Conservation (phyloP, 2,888 invertebrate genomes). For the Sceliomorpha sp. region DNA sequence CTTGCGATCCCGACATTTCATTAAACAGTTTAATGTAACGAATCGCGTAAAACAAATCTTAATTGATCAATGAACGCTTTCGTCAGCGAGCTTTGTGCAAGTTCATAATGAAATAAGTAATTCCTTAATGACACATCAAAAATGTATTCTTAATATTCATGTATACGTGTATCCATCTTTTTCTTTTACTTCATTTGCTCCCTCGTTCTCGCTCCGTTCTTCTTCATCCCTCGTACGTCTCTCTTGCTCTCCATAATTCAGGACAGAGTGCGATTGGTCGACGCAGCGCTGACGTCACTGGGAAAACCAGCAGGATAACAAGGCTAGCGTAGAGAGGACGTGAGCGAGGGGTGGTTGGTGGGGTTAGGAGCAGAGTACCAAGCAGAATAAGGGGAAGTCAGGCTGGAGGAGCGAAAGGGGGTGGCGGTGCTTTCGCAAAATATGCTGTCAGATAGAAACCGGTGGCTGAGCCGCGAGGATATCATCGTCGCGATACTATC, state of each 20-base stretch:
- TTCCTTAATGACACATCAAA: constrained; percentile 27
- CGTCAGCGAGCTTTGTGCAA: no score
- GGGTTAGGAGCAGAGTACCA: constrained; percentile 34
- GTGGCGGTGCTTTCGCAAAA: constrained; percentile 67
- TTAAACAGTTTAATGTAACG: no score
- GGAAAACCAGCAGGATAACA: constrained; percentile 69
- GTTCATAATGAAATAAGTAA: background rate
- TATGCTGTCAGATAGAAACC: constrained; percentile 71
- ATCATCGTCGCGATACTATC: constrained; percentile 33
- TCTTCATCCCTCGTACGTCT: constrained; percentile 49
- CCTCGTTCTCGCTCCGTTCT: constrained; percentile 37
- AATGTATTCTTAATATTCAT: constrained; percentile 18
- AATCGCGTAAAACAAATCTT: no score
- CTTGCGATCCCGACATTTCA: no score
- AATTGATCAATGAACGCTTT: no score
- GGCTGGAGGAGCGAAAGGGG: constrained; percentile 53
- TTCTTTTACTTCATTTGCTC: constrained; percentile 47
- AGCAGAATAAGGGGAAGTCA: constrained; percentile 45
- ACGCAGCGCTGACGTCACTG: constrained; percentile 72
- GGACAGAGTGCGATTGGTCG: constrained; percentile 69
- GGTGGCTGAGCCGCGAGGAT: constrained; percentile 66
- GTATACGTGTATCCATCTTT: constrained; percentile 26
- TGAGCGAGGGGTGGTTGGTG: constrained; percentile 40
- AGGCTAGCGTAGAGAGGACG: constrained; percentile 56
- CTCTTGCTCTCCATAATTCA: constrained; percentile 72